Percentiles rank a stretch among this genome's conserved stretches.
Evolutionary conservation across 2,113 vertebrate species (phyloP).

Genomic region (Pangasianodon gigas): DNA sequence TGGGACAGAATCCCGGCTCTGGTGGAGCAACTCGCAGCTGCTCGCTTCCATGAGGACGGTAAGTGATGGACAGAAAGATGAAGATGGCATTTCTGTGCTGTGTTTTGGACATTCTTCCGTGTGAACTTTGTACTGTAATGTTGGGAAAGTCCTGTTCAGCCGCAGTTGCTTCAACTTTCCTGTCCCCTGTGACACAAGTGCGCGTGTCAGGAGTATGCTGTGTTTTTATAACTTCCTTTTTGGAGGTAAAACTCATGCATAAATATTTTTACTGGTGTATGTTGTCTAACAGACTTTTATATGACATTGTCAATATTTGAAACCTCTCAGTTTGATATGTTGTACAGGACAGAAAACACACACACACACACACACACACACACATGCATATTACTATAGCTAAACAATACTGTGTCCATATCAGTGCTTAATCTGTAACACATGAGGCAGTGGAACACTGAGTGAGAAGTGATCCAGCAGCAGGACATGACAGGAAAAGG

Average conservation of each 20-base stretch:
- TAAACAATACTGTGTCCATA: background rate
- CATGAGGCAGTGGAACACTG: background rate
- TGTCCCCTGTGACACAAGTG: background rate
- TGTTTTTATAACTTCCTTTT: background rate
- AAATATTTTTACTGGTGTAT: background rate
- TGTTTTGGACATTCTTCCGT: slow-evolving; percentile 17
- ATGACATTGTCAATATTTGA: background rate
- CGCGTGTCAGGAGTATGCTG: background rate
- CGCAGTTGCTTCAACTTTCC: background rate
- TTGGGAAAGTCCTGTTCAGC: slow-evolving; percentile 25
- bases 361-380: background rate
- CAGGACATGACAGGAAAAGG: background rate
- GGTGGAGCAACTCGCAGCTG: slow-evolving; percentile 71
- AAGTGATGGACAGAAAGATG: slow-evolving; percentile 57
- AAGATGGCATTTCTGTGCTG: background rate
- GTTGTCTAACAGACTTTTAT: background rate
- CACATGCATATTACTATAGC: background rate
- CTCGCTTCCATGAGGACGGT: slow-evolving; percentile 75
- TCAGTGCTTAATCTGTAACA: background rate
- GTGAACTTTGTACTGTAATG: slow-evolving; percentile 68
- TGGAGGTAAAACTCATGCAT: background rate
- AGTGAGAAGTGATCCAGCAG: background rate
- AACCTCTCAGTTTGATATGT: background rate
- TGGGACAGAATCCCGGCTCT: slow-evolving; percentile 73
- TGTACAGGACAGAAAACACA: background rate